Base-by-base conservation (phyloP, 2,888 invertebrate genomes). In the Fabriciana adippe region DNA sequence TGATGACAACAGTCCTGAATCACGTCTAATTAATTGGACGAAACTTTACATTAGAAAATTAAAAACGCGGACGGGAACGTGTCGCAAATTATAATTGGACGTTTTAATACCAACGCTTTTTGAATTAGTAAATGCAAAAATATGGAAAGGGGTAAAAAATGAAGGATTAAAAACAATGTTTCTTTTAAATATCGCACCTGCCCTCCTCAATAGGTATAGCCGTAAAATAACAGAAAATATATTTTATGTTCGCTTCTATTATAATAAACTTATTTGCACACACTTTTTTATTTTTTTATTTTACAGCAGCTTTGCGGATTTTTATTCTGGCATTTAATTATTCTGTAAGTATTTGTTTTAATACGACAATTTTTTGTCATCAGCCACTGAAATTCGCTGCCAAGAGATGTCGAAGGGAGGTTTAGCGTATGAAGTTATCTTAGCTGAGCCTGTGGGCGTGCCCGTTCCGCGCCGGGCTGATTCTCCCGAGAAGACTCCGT, bases 361-460 rank as follows among this genome's bases (percentile, higher is more conserved):
- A 48, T 47, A 26, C 1, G 13, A 48, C 35, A 59, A 26, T 48
- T 13, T 67, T 68, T 74, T 75, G 74, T 75, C 70, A 62, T 35
- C 91, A 97, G 97, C 97, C 75, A 97, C 97, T 83, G 97, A 97
- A 90, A 97, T 97, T 82, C 95, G 97, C 85, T 97, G 97, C 94
- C 97, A 97, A 92, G 98, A 98, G 93, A 97, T 97, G 93, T 96
- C 97, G 63, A 96, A 97, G 86, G 98, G 98, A 35, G 98, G 98
- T 11, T 93, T 98, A 69, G 96, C 97, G 86, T 98, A 97, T 92
- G 98, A 98, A 91, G 97, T 98, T 80, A 97, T 98, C 83, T 93
- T 98, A 78, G 97, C 97, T 51, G 97, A 97, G 84, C 96, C 97
- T 35, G 95, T 95, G 65, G 94, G 93, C 4, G 94, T 94, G 74